A percentile compares a stretch with the other conserved stretches of the same genome.
These are phyloP conservation scores for Therioaphis trifolii DNA, from an alignment of 2,888 invertebrate genomes.

Conservation along the genomic window DNA sequence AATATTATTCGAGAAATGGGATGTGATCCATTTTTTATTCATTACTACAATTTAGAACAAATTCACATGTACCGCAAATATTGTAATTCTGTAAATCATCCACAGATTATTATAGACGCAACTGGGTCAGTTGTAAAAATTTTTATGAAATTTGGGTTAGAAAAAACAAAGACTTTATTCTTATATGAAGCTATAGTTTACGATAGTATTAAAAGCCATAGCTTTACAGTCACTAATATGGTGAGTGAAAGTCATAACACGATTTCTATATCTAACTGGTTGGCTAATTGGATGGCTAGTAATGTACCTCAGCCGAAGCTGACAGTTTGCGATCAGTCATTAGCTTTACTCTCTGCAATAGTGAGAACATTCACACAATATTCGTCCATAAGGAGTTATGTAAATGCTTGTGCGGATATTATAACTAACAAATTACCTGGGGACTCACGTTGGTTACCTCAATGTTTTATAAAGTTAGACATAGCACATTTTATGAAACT, in stretches of 20 bases:
- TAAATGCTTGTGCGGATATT: constrained; percentile 12
- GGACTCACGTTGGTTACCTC: not conserved
- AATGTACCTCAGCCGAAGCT: not conserved
- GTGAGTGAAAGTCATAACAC: constrained; percentile 13
- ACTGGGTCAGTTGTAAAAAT: not conserved
- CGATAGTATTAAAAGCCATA: not conserved
- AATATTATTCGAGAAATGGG: too few relatives aligned
- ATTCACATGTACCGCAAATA: not conserved
- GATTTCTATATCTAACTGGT: constrained; percentile 27
- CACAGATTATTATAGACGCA: constrained; percentile 6
- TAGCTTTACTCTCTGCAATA: constrained; percentile 7
- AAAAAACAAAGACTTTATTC: constrained; percentile 4
- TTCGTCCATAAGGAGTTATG: not conserved
- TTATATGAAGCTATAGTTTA: not conserved
- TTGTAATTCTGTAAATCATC: not conserved
- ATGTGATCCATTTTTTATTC: too few relatives aligned
- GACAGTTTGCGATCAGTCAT: constrained; percentile 3
- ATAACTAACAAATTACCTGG: not conserved
- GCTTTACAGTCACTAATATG: constrained; percentile 31
- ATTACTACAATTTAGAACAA: too few relatives aligned
- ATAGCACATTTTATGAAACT: constrained; percentile 19
- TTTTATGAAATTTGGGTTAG: not conserved
- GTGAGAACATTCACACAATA: constrained; percentile 26
- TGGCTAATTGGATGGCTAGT: constrained; percentile 1
- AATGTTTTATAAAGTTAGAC: constrained; percentile 8